Percentiles rank a stretch among this genome's conserved stretches.
These are phyloP conservation scores for Rhagoletis pomonella DNA, from an alignment of 1,140 invertebrate genomes.

Conservation along the genomic window DNA sequence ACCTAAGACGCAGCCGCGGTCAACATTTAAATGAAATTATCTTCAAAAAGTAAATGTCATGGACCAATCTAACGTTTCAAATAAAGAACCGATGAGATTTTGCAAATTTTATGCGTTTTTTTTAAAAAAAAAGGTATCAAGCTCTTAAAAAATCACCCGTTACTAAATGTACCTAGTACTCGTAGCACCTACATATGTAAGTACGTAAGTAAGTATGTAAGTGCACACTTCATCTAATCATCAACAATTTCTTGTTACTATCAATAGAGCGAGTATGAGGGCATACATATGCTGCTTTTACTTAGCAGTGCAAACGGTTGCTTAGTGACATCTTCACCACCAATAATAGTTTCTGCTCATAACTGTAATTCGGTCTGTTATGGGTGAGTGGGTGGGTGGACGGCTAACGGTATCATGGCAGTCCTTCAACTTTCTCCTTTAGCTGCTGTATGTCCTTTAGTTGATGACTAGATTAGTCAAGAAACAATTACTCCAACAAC, in stretches of 20 bases:
- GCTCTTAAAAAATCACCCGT: too few species aligned
- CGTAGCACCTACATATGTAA: too few species aligned
- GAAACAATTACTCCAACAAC: not conserved
- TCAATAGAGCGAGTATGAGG: not conserved
- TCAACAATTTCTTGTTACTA: conserved; percentile 8
- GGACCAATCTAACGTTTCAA: too few species aligned
- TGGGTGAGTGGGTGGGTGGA: not conserved
- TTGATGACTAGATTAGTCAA: not conserved
- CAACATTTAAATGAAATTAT: too few species aligned
- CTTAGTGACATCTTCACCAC: not conserved
- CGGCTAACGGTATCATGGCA: not conserved
- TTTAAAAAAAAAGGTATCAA: too few species aligned
- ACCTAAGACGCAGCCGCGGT: too few species aligned
- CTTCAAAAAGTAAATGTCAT: too few species aligned
- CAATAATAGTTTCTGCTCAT: not conserved
- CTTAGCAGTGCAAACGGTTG: not conserved
- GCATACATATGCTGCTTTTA: not conserved
- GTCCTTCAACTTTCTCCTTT: not conserved
- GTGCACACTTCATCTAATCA: conserved; percentile 42
- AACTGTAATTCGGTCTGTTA: not conserved
- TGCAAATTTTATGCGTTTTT: too few species aligned
- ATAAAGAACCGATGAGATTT: too few species aligned
- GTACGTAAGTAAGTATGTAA: not conserved
- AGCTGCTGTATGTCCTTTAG: not conserved
- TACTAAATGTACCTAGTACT: too few species aligned